Percentiles rank a stretch among this genome's conserved stretches.
phyloP scores from a whole-genome alignment of 2,113 vertebrate genomes.

The Tachysurus vachellii region DNA sequence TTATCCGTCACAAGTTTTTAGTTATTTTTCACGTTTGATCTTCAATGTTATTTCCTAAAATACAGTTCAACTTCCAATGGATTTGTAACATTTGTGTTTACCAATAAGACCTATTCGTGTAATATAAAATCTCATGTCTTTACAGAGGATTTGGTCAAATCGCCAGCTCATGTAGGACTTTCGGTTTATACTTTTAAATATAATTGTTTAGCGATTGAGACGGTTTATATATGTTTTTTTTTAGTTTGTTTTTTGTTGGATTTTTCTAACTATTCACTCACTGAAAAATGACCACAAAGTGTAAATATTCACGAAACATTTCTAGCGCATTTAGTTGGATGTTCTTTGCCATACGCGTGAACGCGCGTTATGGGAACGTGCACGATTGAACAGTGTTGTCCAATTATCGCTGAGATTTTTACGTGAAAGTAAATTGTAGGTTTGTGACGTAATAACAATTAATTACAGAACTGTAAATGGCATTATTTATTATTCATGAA shows the following conservation, averaged over 20 bases:
- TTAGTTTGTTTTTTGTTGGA: not conserved
- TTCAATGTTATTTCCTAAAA: not conserved
- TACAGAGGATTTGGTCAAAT: not conserved
- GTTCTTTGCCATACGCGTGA: slow-evolving; percentile 20
- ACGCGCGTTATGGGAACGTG: slow-evolving; percentile 43
- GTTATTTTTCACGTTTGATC: not conserved
- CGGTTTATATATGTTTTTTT: not conserved
- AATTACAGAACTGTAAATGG: not conserved
- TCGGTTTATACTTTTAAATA: not conserved
- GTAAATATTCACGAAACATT: slow-evolving; percentile 83
- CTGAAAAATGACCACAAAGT: slow-evolving; percentile 54
- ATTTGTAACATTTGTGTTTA: not conserved
- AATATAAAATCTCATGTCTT: not conserved
- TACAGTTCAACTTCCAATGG: not conserved
- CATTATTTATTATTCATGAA: not conserved
- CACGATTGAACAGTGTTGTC: slow-evolving; percentile 50
- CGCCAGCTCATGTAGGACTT: not conserved
- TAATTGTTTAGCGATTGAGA: not conserved
- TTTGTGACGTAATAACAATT: not conserved
- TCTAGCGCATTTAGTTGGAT: slow-evolving; percentile 67
- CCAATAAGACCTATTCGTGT: not conserved
- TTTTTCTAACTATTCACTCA: not conserved
- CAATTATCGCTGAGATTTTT: slow-evolving; percentile 24
- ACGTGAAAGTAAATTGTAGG: not conserved
- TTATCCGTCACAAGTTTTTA: not conserved